phyloP scores from a whole-genome alignment of 2,797 vertebrate species.

The Mionectes olivaceus region DNA sequence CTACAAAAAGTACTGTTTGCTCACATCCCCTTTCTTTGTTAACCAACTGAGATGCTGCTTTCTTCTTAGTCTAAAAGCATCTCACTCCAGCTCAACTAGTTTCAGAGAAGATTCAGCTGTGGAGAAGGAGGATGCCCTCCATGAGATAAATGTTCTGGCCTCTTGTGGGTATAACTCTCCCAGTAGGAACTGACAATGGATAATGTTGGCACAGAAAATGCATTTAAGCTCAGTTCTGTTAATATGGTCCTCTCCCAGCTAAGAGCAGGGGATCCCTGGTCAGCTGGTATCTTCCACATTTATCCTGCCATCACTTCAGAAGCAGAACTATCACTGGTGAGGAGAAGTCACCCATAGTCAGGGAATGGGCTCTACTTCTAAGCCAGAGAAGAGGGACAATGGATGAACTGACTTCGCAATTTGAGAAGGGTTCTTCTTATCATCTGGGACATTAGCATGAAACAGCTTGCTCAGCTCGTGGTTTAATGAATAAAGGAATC shows the following conservation, averaged over 20 bases:
- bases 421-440: not conserved
- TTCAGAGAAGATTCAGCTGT: not conserved
- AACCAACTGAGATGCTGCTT: not conserved
- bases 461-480: not conserved
- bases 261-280: not conserved
- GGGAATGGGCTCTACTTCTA: not conserved
- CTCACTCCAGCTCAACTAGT: not conserved
- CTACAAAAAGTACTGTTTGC: not conserved
- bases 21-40: not conserved
- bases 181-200: not conserved
- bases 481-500: constrained; percentile 5
- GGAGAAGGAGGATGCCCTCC: not conserved
- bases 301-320: not conserved
- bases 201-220: not conserved
- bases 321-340: not conserved
- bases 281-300: not conserved
- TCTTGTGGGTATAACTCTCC: not conserved
- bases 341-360: not conserved
- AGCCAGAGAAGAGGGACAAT: not conserved
- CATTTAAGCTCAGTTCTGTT: not conserved
- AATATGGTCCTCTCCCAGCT: not conserved
- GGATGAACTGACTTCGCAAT: not conserved
- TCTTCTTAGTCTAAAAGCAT: not conserved
- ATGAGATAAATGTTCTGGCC: not conserved
- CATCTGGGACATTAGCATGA: not conserved